Conservation (phyloP, 2,113 vertebrate species). For the Cheilinus undulatus region DNA sequence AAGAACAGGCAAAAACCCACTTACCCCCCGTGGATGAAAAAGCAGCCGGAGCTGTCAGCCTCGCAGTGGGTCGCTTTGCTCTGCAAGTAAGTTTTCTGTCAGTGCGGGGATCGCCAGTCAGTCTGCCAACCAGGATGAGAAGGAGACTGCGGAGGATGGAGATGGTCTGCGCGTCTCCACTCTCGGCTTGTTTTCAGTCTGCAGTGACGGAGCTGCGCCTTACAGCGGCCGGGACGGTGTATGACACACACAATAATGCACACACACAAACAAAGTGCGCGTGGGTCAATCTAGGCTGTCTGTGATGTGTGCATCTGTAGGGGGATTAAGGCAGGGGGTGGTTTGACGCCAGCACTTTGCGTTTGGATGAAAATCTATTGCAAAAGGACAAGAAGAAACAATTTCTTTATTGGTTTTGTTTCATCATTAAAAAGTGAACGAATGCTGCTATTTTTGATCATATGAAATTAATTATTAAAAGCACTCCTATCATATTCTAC, state of each 20-base stretch:
- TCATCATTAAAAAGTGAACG: too few species aligned
- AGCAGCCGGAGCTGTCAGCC: constrained; percentile 18
- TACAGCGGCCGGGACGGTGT: constrained; percentile 39
- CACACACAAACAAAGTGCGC: background rate
- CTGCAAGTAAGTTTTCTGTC: background rate
- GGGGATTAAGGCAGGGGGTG: constrained; percentile 15
- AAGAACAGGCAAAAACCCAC: background rate
- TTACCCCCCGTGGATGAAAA: constrained; percentile 49
- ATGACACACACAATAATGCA: constrained; percentile 19
- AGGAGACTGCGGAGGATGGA: constrained; percentile 76
- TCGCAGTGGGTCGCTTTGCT: background rate
- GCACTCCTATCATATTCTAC: too few species aligned
- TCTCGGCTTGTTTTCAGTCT: constrained; percentile 25
- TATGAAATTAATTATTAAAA: too few species aligned
- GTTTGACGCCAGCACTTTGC: constrained; percentile 3
- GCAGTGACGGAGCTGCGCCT: constrained; percentile 60
- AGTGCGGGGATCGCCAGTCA: constrained; percentile 8
- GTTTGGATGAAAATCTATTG: background rate
- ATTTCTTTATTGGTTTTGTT: background rate
- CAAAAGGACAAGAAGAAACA: background rate
- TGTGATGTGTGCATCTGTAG: background rate
- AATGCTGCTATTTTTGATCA: too few species aligned
- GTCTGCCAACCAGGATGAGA: constrained; percentile 52
- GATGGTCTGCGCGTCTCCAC: constrained; percentile 43
- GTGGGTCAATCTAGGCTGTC: background rate